phyloP scores from a whole-genome alignment of 2,888 invertebrate species.

The Ferdinandea cuprea region DNA sequence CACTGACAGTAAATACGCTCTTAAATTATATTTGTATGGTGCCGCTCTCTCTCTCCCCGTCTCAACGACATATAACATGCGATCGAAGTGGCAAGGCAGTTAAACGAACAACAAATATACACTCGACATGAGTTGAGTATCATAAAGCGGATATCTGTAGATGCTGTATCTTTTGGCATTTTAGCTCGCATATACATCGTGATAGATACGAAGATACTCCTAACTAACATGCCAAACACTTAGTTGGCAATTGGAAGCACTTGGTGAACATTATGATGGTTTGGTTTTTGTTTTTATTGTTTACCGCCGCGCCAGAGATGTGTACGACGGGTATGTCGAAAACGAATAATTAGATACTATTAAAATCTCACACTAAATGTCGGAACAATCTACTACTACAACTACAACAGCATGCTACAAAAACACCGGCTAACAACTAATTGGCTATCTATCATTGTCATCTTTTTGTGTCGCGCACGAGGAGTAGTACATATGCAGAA shows the following conservation, averaged over 20 bases:
- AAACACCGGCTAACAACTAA: conserved; percentile 53
- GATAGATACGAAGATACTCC: conserved; percentile 7
- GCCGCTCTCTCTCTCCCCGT: neutral
- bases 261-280: conserved; percentile 44
- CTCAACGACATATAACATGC: too few relatives aligned
- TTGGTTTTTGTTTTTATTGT: neutral
- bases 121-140: conserved; percentile 66
- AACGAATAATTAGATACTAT: conserved; percentile 65
- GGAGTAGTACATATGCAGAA: conserved; percentile 47
- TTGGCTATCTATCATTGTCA: conserved; percentile 73
- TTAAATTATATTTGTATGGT: conserved; percentile 17
- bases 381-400: conserved; percentile 11
- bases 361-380: conserved; percentile 61
- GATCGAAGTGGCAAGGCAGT: conserved; percentile 68
- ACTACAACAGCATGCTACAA: conserved; percentile 17
- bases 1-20: conserved; percentile 39
- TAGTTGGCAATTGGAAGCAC: conserved; percentile 59
- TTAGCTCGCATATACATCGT: conserved; percentile 18
- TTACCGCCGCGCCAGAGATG: conserved; percentile 1
- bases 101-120: conserved; percentile 68
- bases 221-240: conserved; percentile 16
- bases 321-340: conserved; percentile 1
- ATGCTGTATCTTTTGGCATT: conserved; percentile 57
- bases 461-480: conserved; percentile 71
- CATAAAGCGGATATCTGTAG: conserved; percentile 64